A percentile compares a stretch with the other conserved stretches of the same genome.
Conservation (phyloP, 2,797 vertebrate genomes). For the Phyllotis vaccarum region DNA sequence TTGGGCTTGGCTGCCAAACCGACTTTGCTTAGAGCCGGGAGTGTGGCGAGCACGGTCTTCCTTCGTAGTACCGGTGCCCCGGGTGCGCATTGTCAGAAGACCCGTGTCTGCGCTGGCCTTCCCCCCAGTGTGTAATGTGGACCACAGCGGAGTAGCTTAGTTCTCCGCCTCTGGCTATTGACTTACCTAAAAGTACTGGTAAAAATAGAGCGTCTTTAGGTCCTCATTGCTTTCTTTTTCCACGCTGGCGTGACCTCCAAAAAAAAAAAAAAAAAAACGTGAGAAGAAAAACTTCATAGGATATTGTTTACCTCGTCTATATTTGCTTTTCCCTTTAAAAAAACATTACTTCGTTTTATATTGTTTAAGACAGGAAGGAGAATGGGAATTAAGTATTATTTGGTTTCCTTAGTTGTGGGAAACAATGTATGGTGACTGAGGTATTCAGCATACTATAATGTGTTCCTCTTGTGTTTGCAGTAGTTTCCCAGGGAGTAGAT, state of each 20-base stretch:
- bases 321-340: conserved; percentile 32
- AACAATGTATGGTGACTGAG: conserved; percentile 56
- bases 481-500: not conserved
- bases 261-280: no score
- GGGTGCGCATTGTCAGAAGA: not conserved
- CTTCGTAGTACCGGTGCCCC: not conserved
- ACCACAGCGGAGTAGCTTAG: not conserved
- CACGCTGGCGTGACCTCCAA: not conserved
- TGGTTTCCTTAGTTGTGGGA: conserved; percentile 64
- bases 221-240: not conserved
- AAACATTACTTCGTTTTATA: conserved; percentile 12
- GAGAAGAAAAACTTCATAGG: conserved; percentile 16
- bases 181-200: not conserved
- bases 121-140: not conserved
- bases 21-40: not conserved
- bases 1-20: not conserved
- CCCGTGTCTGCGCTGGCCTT: not conserved
- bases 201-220: conserved; percentile 1
- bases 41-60: not conserved
- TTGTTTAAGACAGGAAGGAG: conserved; percentile 64
- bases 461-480: conserved; percentile 60
- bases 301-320: not conserved
- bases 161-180: not conserved
- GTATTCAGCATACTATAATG: conserved; percentile 28
- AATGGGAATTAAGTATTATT: conserved; percentile 54